Evolutionary conservation across 2,888 invertebrate species (phyloP).

Genomic region (Drosophila melanosoma): DNA sequence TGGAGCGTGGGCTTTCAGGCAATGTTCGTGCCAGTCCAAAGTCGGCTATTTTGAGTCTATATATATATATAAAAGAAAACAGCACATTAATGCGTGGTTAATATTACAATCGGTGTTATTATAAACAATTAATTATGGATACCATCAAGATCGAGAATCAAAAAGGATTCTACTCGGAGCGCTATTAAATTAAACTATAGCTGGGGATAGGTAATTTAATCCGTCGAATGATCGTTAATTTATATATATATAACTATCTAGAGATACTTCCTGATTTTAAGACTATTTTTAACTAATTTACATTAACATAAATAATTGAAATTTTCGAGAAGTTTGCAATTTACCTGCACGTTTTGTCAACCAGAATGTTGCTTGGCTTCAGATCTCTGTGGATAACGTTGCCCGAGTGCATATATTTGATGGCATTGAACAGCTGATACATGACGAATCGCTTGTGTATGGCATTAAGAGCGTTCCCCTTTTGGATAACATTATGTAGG

Average conservation of each 20-base stretch:
- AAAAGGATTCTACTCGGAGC: neutral
- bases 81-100: neutral
- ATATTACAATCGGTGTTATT: neutral
- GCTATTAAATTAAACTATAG: neutral
- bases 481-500: slow-evolving; percentile 98
- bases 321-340: neutral
- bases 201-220: neutral
- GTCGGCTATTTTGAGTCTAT: slow-evolving; percentile 96
- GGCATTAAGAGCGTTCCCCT: slow-evolving; percentile 96
- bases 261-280: neutral
- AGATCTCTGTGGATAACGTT: slow-evolving; percentile 98
- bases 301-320: neutral
- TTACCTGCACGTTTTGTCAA: slow-evolving; percentile 95
- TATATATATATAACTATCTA: neutral
- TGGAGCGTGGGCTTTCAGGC: slow-evolving; percentile 87
- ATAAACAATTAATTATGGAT: neutral
- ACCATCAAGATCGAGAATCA: neutral
- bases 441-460: slow-evolving; percentile 98
- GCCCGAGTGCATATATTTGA: slow-evolving; percentile 98
- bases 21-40: slow-evolving; percentile 98
- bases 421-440: slow-evolving; percentile 98
- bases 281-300: no score
- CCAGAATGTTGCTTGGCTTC: slow-evolving; percentile 96
- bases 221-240: neutral
- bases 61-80: no score